These are phyloP conservation scores for Syritta pipiens DNA, from an alignment of 2,888 invertebrate species.

Conservation along the genomic window DNA sequence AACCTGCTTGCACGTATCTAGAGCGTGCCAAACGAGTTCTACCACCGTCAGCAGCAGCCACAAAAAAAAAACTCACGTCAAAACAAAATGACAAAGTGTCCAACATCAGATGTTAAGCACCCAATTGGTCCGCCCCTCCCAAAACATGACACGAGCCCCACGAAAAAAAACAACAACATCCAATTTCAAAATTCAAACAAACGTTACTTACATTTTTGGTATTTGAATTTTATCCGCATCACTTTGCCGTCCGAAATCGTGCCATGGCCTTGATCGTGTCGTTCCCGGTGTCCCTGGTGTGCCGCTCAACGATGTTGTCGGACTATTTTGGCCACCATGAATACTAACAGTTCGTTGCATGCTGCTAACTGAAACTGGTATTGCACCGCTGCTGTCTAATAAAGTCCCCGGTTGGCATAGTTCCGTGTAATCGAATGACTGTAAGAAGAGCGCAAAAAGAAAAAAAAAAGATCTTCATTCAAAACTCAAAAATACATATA, in stretches of 20 bases:
- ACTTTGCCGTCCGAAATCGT: conserved; percentile 95
- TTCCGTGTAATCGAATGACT: conserved; percentile 97
- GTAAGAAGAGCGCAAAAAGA: conserved; percentile 72
- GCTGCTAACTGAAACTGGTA: conserved; percentile 80
- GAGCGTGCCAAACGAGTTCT: too few species aligned
- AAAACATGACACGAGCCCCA: too few species aligned
- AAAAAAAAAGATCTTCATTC: background rate
- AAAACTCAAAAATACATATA: conserved; percentile 12
- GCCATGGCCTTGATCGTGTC: conserved; percentile 92
- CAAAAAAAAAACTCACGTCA: too few species aligned
- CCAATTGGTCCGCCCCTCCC: too few species aligned
- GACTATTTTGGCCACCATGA: conserved; percentile 79
- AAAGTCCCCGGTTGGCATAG: conserved; percentile 86
- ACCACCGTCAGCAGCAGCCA: too few species aligned
- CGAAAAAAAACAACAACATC: too few species aligned
- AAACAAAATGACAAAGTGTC: too few species aligned
- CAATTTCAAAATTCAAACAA: background rate
- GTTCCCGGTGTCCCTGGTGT: conserved; percentile 82
- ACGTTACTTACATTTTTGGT: conserved; percentile 97
- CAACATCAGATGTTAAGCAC: too few species aligned
- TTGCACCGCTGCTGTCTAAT: conserved; percentile 81
- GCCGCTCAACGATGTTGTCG: conserved; percentile 81
- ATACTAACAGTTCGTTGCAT: conserved; percentile 81
- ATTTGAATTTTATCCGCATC: conserved; percentile 98
- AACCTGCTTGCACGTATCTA: too few species aligned